Evolutionary conservation across 2,797 vertebrate species (phyloP), one percentile per base, ranked within the genome.

Genomic region (Erpetoichthys calabaricus): DNA sequence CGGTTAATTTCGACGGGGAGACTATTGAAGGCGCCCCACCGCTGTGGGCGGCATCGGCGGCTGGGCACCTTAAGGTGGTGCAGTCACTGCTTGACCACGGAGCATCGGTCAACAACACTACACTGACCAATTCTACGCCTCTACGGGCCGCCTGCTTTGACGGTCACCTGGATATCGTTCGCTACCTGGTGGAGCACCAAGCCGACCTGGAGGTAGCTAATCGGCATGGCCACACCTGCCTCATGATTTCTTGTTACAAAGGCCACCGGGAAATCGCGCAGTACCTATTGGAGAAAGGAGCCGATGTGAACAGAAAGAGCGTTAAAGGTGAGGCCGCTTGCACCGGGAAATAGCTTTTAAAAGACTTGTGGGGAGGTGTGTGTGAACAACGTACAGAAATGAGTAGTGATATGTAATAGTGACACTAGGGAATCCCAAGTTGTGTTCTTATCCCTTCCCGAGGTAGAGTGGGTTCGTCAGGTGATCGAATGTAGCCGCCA

Each of bases 241-340:
- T 99, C 57, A 99, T 99, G 95, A 98, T 99, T 62, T 97, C 96
- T 5, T 99, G 96, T 70, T 99, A 99, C 77, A 99, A 99, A 69
- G 94, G 96, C 56, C 96, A 99, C 75, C 92, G 91, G 69, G 96
- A 98, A 65, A 97, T 99, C 46, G 95, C 94, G 1, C 89, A 94
- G 77, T 99, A 93, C 76, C 83, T 99, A 64, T 81, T 99, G 71
- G 93, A 97, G 77, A 94, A 91, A 63, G 95, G 95, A 3, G 95
- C 96, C 8, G 92, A 99, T 70, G 96, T 99, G 41, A 98, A 99
- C 74, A 86, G 96, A 59, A 99, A 96, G 70, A 99, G 96, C 62
- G 91, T 98, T 3, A 99, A 99, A 91, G 96, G 95, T 98, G 68
- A 82, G 73, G 52, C 7, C 41, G 41, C 8, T 25, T 25, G 2